Percentiles rank a stretch among this genome's conserved stretches.
Conservation (phyloP, 2,888 invertebrate genomes). For the Lasioglossum vierecki region DNA sequence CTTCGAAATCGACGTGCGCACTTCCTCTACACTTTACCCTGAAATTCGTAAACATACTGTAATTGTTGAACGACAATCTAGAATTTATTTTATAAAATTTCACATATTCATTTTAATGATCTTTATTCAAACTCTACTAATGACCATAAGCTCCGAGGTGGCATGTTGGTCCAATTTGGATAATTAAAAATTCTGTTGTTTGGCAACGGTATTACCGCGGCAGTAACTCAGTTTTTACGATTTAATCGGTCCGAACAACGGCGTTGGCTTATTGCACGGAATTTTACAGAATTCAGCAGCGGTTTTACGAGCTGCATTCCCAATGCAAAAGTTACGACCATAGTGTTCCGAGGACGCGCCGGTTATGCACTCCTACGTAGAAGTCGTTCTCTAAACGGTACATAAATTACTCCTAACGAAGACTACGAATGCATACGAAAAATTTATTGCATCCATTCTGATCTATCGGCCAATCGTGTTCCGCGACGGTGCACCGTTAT, state of each 20-base stretch:
- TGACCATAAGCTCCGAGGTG: background rate
- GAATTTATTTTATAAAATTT: no score
- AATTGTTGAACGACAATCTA: background rate
- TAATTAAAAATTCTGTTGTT: background rate
- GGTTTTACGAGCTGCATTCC: slow-evolving; percentile 29
- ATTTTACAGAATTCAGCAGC: slow-evolving; percentile 27
- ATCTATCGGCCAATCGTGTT: slow-evolving; percentile 66
- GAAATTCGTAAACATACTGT: background rate
- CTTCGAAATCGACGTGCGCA: background rate
- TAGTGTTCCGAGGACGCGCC: slow-evolving; percentile 23
- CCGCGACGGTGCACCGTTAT: slow-evolving; percentile 61
- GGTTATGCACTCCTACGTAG: slow-evolving; percentile 47
- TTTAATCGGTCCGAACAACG: slow-evolving; percentile 3
- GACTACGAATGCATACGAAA: slow-evolving; percentile 51
- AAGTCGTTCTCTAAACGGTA: slow-evolving; percentile 53
- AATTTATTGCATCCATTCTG: slow-evolving; percentile 66
- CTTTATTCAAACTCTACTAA: no score
- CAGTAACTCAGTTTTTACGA: slow-evolving; percentile 15
- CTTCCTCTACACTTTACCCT: background rate
- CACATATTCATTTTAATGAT: no score
- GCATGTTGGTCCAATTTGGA: background rate
- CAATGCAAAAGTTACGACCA: slow-evolving; percentile 46
- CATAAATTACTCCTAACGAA: slow-evolving; percentile 66
- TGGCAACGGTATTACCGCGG: background rate
- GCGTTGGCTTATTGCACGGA: background rate